Conservation (phyloP, 2,113 vertebrate species). For the Prinia subflava region DNA sequence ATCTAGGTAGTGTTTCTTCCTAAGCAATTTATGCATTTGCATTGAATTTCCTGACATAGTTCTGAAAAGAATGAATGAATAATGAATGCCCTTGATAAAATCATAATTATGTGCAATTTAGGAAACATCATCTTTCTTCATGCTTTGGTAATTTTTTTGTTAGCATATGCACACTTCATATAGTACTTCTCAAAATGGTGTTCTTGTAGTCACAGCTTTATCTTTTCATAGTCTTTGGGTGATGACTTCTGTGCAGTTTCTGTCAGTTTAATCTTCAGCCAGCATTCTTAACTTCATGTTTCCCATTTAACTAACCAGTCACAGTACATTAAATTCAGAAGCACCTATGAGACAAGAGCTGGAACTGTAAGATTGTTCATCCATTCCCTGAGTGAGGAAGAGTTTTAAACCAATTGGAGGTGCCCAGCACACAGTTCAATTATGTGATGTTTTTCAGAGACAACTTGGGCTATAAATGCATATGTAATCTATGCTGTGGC, state of each 20-base stretch:
- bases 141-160: background rate
- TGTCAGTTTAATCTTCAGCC: background rate
- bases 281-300: background rate
- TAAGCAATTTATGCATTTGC: background rate
- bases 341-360: background rate
- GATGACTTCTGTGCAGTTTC: background rate
- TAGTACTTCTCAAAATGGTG: background rate
- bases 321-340: background rate
- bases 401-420: background rate
- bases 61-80: background rate
- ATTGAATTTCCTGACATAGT: background rate
- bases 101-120: background rate
- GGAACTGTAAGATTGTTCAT: background rate
- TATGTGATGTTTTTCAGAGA: background rate
- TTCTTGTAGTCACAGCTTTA: background rate
- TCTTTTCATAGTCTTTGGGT: background rate
- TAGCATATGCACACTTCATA: background rate
- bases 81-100: background rate
- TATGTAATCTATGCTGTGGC: fast-evolving
- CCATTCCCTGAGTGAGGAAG: background rate
- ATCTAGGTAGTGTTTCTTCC: background rate
- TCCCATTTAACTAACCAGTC: background rate
- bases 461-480: background rate
- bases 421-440: background rate
- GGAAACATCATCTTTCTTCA: background rate